Conservation (phyloP, 1,140 invertebrate species). For the Paraescarpia echinospica region DNA sequence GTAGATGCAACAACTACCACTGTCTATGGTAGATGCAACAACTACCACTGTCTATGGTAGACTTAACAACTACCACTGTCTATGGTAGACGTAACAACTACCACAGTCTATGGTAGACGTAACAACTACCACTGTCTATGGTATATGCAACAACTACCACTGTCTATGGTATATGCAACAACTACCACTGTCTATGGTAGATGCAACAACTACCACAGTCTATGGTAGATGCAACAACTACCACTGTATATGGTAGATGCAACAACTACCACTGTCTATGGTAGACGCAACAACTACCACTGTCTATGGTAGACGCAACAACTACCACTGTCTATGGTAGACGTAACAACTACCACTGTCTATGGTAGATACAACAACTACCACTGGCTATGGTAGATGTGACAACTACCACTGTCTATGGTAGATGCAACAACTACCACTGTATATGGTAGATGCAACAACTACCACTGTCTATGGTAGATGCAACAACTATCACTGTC, state of each 20-base stretch:
- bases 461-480: background rate
- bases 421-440: background rate
- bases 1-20: background rate
- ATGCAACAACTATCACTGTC: background rate
- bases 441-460: background rate
- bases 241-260: background rate
- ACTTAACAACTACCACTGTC: background rate
- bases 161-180: background rate
- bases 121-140: background rate
- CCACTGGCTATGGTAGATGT: background rate
- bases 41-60: background rate
- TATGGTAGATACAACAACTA: background rate
- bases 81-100: background rate
- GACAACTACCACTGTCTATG: background rate
- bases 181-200: background rate
- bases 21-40: background rate
- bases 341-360: background rate
- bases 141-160: background rate
- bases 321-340: background rate
- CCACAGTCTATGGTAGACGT: background rate
- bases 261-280: background rate
- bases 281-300: background rate
- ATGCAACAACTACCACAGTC: background rate
- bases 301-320: background rate
- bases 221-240: background rate